Evolutionary conservation across 2,113 vertebrate genomes (phyloP), one percentile per base, ranked within the genome.

Genomic region (Piprites chloris): DNA sequence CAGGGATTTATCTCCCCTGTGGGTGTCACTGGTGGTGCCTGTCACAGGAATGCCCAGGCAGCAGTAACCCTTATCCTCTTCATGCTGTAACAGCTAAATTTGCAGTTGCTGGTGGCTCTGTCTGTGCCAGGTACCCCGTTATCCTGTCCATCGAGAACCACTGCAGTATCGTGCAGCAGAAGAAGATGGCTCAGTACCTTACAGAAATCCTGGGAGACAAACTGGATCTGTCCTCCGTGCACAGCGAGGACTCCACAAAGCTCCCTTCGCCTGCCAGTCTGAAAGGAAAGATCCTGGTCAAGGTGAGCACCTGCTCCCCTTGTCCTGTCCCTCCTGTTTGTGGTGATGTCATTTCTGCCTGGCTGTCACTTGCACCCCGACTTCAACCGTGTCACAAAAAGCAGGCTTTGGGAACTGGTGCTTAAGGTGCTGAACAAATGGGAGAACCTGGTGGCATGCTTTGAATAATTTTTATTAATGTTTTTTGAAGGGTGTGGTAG

Each of bases 121-220:
- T 62, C 67, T 76, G 55, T 61, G 37, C 9, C 95, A 99, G 99
- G 63, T 99, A 99, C 88, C 99, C 99, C 1, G 98, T 99, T 92
- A 99, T 99, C 97, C 97, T 99, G 93, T 99, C 99, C 37, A 98
- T 99, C 9, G 99, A 99, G 98, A 99, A 99, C 97, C 99, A 99
- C 95, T 99, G 99, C 97, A 99, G 99, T 6, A 99, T 99, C 2
- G 27, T 98, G 55, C 99, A 99, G 97, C 99, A 99, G 95, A 99
- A 99, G 97, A 99, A 99, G 97, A 99, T 99, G 99, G 99, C 99
- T 33, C 99, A 99, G 96, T 99, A 99, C 63, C 98, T 99, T 42
- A 98, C 56, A 1, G 99, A 99, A 94, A 98, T 99, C 85, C 96
- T 99, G 12, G 99, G 99, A 20, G 99, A 99, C 94, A 99, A 99